Percentiles rank a stretch among this genome's conserved stretches.
These are phyloP conservation scores for Sicus ferrugineus DNA, from an alignment of 2,888 invertebrate species.

Conservation along the genomic window DNA sequence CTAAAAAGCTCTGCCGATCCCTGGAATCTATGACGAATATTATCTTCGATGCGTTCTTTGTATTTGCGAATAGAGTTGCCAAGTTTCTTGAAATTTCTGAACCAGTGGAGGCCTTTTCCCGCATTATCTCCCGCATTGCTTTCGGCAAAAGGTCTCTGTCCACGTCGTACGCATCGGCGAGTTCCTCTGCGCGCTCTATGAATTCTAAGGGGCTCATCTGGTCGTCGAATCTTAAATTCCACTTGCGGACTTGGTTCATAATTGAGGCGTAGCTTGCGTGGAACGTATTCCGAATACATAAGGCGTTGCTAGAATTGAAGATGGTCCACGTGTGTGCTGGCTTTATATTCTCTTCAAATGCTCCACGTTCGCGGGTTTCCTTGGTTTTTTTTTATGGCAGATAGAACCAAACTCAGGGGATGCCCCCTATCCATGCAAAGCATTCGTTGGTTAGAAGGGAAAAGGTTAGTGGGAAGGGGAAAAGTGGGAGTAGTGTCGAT, in stretches of 20 bases:
- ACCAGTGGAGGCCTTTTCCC: constrained; percentile 17
- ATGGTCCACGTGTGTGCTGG: not conserved
- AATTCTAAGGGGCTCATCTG: not conserved
- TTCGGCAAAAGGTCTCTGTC: constrained; percentile 4
- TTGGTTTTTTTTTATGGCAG: too few species aligned
- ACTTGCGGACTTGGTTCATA: not conserved
- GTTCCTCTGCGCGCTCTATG: not conserved
- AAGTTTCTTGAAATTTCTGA: constrained; percentile 16
- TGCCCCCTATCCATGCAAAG: too few species aligned
- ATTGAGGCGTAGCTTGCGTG: not conserved
- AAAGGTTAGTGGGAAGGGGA: too few species aligned
- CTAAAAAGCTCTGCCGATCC: constrained; percentile 36
- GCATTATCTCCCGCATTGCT: constrained; percentile 18
- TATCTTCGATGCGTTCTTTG: not conserved
- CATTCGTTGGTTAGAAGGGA: too few species aligned
- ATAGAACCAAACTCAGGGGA: too few species aligned
- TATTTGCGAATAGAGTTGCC: constrained; percentile 6
- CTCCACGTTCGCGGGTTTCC: too few species aligned
- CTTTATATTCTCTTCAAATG: too few species aligned
- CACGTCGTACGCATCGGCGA: not conserved
- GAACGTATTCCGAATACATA: not conserved
- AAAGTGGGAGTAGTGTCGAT: too few species aligned
- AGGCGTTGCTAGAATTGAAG: not conserved
- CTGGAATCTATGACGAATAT: not conserved
- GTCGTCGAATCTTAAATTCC: not conserved